Percentiles rank a stretch among this genome's conserved stretches.
Evolutionary conservation across 2,113 vertebrate genomes (phyloP).

Genomic region (Lucifuga dentata): DNA sequence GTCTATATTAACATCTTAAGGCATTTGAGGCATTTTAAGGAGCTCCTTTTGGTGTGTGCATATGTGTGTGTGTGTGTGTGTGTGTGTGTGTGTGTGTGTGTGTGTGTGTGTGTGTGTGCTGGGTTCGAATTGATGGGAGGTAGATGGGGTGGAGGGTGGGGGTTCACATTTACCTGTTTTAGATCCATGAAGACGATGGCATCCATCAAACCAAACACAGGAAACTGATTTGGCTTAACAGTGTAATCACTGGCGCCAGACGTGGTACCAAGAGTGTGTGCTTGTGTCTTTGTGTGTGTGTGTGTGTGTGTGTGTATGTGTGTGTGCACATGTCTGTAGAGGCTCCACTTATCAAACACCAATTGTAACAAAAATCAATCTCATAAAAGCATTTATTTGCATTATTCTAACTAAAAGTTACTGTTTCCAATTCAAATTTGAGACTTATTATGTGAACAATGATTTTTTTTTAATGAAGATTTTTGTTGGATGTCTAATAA

Average conservation of each 20-base stretch:
- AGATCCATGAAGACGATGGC: slow-evolving; percentile 72
- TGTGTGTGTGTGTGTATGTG: not conserved
- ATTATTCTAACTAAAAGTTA: not conserved
- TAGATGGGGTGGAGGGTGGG: slow-evolving; percentile 24
- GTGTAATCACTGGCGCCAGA: slow-evolving; percentile 81
- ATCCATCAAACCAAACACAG: slow-evolving; percentile 81
- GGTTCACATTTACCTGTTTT: slow-evolving; percentile 68
- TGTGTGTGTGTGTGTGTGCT: slow-evolving; percentile 13
- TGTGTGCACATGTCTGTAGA: slow-evolving; percentile 6
- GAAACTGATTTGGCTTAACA: slow-evolving; percentile 80
- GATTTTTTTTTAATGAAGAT: too few relatives aligned
- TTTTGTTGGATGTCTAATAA: too few relatives aligned
- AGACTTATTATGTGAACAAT: too few relatives aligned
- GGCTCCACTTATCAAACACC: slow-evolving; percentile 23
- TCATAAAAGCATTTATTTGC: not conserved
- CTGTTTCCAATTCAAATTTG: too few relatives aligned
- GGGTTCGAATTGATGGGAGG: slow-evolving; percentile 7
- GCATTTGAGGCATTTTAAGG: not conserved
- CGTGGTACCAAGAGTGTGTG: slow-evolving; percentile 58
- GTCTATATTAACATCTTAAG: too few relatives aligned
- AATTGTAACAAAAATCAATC: not conserved
- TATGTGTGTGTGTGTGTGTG: slow-evolving; percentile 53
- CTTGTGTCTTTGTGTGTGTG: slow-evolving; percentile 27
- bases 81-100: slow-evolving; percentile 42
- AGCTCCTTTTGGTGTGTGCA: slow-evolving; percentile 32